Conservation (phyloP, 30 jellyfish, hydroid and myxozoan species). For the Aurelia coerulea region DNA sequence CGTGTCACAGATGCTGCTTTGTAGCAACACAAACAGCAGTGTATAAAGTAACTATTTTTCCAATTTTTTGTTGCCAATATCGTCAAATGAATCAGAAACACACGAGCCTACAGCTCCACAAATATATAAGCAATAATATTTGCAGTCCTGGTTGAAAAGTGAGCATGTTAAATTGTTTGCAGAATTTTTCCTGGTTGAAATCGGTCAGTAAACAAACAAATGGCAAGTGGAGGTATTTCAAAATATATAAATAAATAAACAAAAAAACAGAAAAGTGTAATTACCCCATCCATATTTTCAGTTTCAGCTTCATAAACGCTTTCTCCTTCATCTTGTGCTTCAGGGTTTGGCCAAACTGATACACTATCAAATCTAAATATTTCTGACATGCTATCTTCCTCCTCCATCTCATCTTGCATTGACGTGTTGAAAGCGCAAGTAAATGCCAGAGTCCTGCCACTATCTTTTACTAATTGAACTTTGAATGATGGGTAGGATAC, state of each 20-base stretch:
- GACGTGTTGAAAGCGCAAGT: slow-evolving; percentile 67
- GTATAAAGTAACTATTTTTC: too few species aligned
- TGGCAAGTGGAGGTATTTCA: too few species aligned
- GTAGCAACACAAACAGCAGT: too few species aligned
- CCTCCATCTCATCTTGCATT: slow-evolving; percentile 66
- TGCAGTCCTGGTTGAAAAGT: too few species aligned
- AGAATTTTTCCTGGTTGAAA: too few species aligned
- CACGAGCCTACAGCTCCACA: too few species aligned
- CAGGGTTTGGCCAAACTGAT: slow-evolving; percentile 60
- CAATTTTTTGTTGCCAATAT: too few species aligned
- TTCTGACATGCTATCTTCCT: slow-evolving; percentile 40
- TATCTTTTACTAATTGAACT: slow-evolving; percentile 78
- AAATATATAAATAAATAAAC: not conserved
- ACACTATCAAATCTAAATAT: slow-evolving; percentile 86
- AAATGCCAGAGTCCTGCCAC: slow-evolving; percentile 85
- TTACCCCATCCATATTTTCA: slow-evolving; percentile 94
- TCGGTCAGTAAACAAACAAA: too few species aligned
- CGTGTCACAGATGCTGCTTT: too few species aligned
- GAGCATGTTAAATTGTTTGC: too few species aligned
- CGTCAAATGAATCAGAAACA: too few species aligned
- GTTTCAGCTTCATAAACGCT: slow-evolving; percentile 88
- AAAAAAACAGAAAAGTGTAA: not conserved
- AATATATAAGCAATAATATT: too few species aligned
- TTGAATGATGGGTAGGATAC: slow-evolving; percentile 87
- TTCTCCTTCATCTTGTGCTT: slow-evolving; percentile 62